These are phyloP conservation scores for Cavia aperea DNA, from an alignment of 2,113 vertebrate genomes.

Conservation along the genomic window DNA sequence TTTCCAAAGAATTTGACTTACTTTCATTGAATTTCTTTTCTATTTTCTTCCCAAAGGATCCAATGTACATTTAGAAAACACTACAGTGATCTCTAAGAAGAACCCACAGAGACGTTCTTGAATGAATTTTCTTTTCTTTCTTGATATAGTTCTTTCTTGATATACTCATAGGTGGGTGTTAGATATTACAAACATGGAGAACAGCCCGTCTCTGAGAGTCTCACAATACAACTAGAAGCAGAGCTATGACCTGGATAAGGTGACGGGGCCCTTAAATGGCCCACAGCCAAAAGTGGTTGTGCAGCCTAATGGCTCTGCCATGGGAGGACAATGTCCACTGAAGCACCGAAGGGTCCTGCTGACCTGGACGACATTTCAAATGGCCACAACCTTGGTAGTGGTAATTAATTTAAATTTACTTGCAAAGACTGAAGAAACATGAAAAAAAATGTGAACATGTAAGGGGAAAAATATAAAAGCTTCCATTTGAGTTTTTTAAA, in stretches of 20 bases:
- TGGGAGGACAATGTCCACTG: neutral
- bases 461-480: neutral
- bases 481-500: neutral
- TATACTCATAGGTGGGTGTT: neutral
- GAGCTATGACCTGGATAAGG: neutral
- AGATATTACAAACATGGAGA: neutral
- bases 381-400: neutral
- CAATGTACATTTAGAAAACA: constrained; percentile 12
- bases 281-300: neutral
- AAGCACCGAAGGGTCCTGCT: neutral
- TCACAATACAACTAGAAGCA: neutral
- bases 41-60: neutral
- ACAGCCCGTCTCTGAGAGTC: neutral
- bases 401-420: neutral
- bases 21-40: constrained; percentile 22
- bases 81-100: neutral
- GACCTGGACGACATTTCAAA: neutral
- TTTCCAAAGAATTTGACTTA: constrained; percentile 1
- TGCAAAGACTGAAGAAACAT: neutral
- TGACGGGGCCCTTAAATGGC: neutral
- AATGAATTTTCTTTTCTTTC: neutral
- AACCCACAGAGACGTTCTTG: neutral
- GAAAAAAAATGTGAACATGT: neutral
- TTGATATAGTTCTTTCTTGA: neutral
- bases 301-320: neutral